Conservation (phyloP, 2,113 vertebrate genomes). For the Caranx ignobilis region DNA sequence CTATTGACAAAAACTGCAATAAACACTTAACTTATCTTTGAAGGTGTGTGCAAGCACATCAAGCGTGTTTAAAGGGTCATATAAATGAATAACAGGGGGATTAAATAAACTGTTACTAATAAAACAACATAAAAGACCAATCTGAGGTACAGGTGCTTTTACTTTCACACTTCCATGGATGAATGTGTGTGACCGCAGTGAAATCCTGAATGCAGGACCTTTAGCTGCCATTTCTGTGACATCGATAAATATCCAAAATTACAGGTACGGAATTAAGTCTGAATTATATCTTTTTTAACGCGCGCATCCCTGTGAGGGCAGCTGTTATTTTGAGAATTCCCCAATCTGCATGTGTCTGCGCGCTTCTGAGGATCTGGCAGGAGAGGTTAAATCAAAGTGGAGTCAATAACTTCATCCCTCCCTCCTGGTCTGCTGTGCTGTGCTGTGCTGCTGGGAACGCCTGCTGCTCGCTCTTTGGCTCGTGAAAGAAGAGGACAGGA, state of each 20-base stretch:
- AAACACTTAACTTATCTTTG: background rate
- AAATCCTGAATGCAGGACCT: background rate
- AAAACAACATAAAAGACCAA: background rate
- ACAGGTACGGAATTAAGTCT: slow-evolving; percentile 6
- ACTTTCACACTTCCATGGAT: background rate
- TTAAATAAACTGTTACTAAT: background rate
- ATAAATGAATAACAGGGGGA: background rate
- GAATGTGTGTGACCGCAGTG: background rate
- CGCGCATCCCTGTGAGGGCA: slow-evolving; percentile 11
- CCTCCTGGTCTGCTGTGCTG: slow-evolving; percentile 56
- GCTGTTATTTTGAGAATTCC: slow-evolving; percentile 60
- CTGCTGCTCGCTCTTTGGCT: slow-evolving; percentile 66
- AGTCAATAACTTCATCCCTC: slow-evolving; percentile 79
- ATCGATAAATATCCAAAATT: background rate
- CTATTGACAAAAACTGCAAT: background rate
- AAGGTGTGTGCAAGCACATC: background rate
- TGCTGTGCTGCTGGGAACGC: slow-evolving; percentile 68
- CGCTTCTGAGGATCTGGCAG: slow-evolving; percentile 61
- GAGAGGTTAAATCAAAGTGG: slow-evolving; percentile 79
- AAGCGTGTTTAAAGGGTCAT: background rate
- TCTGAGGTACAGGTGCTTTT: background rate
- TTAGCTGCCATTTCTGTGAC: background rate
- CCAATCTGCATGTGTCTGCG: slow-evolving; percentile 61
- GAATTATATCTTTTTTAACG: slow-evolving; percentile 5
- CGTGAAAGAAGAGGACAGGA: slow-evolving; percentile 68